Evolutionary conservation across 2,797 vertebrate genomes (phyloP).

Genomic region (Holocentrus rufus): DNA sequence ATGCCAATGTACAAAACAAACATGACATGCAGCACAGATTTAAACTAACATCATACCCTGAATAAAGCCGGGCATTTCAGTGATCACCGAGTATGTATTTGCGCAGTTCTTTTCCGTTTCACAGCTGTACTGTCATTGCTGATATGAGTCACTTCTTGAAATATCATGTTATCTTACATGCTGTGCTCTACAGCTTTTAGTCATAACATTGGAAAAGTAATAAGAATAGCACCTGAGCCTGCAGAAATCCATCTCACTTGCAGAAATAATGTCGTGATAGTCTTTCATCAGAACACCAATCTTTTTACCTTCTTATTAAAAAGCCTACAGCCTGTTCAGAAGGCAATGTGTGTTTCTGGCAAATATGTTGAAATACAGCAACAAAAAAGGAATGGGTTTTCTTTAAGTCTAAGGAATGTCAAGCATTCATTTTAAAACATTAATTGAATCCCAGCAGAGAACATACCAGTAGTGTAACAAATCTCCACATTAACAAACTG

Average conservation of each 20-base stretch:
- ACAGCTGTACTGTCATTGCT: conserved; percentile 15
- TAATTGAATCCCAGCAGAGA: conserved; percentile 28
- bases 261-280: background rate
- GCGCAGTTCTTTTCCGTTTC: conserved; percentile 9
- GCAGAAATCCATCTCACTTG: conserved; percentile 34
- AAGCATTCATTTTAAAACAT: conserved; percentile 31
- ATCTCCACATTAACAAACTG: conserved; percentile 45
- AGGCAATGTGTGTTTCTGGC: background rate
- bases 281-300: conserved; percentile 17
- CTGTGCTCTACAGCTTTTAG: conserved; percentile 16
- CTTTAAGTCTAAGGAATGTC: conserved; percentile 58
- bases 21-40: conserved; percentile 27
- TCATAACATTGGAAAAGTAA: conserved; percentile 21
- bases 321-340: background rate
- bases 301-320: background rate
- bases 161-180: background rate
- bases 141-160: conserved; percentile 4
- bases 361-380: background rate
- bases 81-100: background rate
- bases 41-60: conserved; percentile 13
- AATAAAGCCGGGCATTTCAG: conserved; percentile 19
- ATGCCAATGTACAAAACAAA: conserved; percentile 23
- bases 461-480: conserved; percentile 59
- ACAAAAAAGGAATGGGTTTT: conserved; percentile 17
- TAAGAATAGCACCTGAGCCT: conserved; percentile 47